A percentile compares a stretch with the other conserved stretches of the same genome.
phyloP scores from a whole-genome alignment of 2,888 invertebrate species.

The Hofmannophila pseudospretella region DNA sequence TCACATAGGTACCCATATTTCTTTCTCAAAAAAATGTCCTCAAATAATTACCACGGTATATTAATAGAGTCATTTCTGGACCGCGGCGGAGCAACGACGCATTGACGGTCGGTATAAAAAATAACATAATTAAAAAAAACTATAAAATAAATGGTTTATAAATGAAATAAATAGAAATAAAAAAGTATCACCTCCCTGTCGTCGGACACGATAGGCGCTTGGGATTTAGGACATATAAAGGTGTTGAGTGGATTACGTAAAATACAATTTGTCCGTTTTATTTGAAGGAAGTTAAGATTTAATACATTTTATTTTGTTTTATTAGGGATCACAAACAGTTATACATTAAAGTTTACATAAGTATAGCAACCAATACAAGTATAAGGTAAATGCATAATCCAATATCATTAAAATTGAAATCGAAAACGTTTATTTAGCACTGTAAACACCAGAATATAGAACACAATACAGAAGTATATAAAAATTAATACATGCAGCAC shows the following conservation, averaged over 20 bases:
- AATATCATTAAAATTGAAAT: too few relatives aligned
- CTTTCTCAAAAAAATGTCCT: conserved; percentile 23
- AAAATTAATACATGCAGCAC: too few relatives aligned
- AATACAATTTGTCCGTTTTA: too few relatives aligned
- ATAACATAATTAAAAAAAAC: conserved; percentile 22
- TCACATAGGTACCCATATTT: background rate
- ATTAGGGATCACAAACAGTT: too few relatives aligned
- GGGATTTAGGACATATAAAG: conserved; percentile 20
- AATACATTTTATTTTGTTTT: too few relatives aligned
- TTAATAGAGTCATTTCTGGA: conserved; percentile 63
- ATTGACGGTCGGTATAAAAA: conserved; percentile 10
- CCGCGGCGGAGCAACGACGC: conserved; percentile 15
- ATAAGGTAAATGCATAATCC: too few relatives aligned
- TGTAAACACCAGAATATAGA: too few relatives aligned
- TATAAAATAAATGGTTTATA: conserved; percentile 58
- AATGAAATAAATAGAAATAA: conserved; percentile 58
- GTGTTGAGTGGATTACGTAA: conserved; percentile 21
- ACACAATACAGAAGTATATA: too few relatives aligned
- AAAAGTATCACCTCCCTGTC: conserved; percentile 41
- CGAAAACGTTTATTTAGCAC: too few relatives aligned
- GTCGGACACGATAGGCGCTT: conserved; percentile 30
- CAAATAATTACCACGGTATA: conserved; percentile 41
- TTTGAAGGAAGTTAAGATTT: too few relatives aligned
- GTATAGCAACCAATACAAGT: too few relatives aligned
- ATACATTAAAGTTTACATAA: too few relatives aligned